Evolutionary conservation across 2,113 vertebrate species (phyloP).

Genomic region (Balaeniceps rex): DNA sequence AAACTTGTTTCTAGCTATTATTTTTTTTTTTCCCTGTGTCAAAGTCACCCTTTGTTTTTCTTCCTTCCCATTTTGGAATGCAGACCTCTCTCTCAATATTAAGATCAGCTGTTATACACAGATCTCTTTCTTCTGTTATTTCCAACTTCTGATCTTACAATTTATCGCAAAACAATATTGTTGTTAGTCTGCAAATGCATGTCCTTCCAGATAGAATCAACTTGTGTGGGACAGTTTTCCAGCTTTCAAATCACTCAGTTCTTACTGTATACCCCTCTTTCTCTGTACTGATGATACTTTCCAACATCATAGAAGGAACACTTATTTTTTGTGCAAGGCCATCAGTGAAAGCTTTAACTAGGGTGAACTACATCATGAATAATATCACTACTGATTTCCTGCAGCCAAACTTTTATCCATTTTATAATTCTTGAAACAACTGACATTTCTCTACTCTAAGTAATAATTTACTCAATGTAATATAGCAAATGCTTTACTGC

Average conservation of each 20-base stretch:
- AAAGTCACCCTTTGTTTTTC: background rate
- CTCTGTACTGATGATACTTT: background rate
- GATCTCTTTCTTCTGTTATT: background rate
- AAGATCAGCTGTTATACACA: background rate
- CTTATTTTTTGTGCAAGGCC: background rate
- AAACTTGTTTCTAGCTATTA: background rate
- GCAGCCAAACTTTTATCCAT: background rate
- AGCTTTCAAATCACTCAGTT: background rate
- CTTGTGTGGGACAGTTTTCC: background rate
- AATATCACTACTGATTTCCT: background rate
- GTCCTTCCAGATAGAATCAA: background rate
- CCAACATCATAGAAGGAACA: background rate
- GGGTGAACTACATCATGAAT: background rate
- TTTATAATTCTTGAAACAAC: background rate
- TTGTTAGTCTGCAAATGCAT: background rate
- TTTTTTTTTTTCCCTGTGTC: background rate
- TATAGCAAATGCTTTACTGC: background rate
- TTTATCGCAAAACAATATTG: background rate
- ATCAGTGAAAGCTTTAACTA: background rate
- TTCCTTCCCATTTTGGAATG: background rate
- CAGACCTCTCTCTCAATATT: background rate
- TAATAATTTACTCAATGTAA: background rate
- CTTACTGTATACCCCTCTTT: background rate
- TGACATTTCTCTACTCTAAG: background rate
- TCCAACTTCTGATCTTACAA: background rate